Evolutionary conservation across 1,140 invertebrate species (phyloP).

Genomic region (Drosophila pachea): DNA sequence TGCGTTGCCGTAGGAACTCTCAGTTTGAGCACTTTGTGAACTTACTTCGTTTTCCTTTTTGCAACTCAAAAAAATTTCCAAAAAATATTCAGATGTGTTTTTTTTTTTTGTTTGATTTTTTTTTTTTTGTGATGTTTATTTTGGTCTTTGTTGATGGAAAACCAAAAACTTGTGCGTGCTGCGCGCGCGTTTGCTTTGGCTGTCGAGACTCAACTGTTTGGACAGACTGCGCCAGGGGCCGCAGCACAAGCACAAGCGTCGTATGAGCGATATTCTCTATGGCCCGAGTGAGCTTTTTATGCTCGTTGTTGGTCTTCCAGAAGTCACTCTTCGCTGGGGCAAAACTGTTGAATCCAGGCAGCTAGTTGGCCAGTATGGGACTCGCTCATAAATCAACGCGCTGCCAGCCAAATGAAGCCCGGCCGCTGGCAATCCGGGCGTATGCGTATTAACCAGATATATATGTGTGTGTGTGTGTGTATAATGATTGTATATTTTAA

Average conservation of each 20-base stretch:
- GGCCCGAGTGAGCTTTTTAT: slow-evolving; percentile 53
- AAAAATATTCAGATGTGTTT: slow-evolving; percentile 3
- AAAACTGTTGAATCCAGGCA: slow-evolving; percentile 13
- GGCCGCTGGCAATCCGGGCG: slow-evolving; percentile 9
- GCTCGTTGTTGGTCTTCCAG: slow-evolving; percentile 15
- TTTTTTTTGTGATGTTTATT: slow-evolving; percentile 18
- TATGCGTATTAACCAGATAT: no score
- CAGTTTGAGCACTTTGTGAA: slow-evolving; percentile 1
- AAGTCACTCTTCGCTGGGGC: background rate
- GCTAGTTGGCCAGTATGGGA: background rate
- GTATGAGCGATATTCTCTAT: slow-evolving; percentile 67
- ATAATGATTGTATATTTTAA: slow-evolving; percentile 38
- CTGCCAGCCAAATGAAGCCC: background rate
- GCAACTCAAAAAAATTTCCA: background rate
- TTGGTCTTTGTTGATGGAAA: background rate
- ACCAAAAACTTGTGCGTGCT: slow-evolving; percentile 14
- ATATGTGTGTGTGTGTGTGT: slow-evolving; percentile 7
- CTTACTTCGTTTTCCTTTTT: slow-evolving; percentile 22
- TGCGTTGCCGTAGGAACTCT: background rate
- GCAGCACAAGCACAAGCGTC: slow-evolving; percentile 61
- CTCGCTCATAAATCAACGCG: slow-evolving; percentile 30
- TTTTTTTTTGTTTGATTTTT: slow-evolving; percentile 16
- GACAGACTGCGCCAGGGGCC: slow-evolving; percentile 54
- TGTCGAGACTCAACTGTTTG: slow-evolving; percentile 73
- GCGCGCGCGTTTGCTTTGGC: slow-evolving; percentile 61